Evolutionary conservation across 23 tunicate species (phyloP), one percentile per base, ranked within the genome.

Genomic region (Trididemnum clinides): DNA sequence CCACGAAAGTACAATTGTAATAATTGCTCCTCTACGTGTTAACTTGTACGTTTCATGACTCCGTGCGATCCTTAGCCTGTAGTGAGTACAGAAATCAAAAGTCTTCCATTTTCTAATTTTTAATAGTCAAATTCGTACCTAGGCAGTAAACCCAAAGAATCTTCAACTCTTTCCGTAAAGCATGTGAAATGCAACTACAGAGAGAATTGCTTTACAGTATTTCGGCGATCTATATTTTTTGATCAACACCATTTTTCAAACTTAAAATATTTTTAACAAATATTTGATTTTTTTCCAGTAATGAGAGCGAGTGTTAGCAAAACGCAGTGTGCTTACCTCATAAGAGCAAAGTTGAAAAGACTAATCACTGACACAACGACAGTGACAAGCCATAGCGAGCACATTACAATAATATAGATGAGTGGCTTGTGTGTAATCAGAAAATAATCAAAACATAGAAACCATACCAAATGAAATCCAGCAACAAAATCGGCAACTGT

Each of bases 391-490:
- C 97, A 92, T 21, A 92, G 31, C 28, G 84, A 79, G 59, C 97
- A 92, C 88, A 92, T 69, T 34, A 57, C 77, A 25, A 87, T 51
- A 28, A 92, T 51, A 72, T 90, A 92, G 1, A 50, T 39, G 64
- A 33, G 32, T 35, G 82, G 37, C 26, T 83, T 85, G 4, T 66
- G 33, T 33, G 21, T 37, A 0, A 64, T 38, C 28, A 87, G 82
- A 65, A 80, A 82, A 18, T 72, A 76, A 49, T 92, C 90, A 35
- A 92, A 63, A 57, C 88, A 87, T 33, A 62, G 49, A 73, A 92
- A 92, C 97, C 97, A 92, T 3, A 92, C 21, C 15, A 92, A 71
- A 33, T 92, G 97, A 28, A 87, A 18, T 38, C 97, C 97, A 0
- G 88, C 85, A 3, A 78, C 77, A 35, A 92, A 62, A 69, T 92